These are phyloP conservation scores for Zaprionus obscuricornis DNA, from an alignment of 2,888 invertebrate genomes.

Conservation along the genomic window DNA sequence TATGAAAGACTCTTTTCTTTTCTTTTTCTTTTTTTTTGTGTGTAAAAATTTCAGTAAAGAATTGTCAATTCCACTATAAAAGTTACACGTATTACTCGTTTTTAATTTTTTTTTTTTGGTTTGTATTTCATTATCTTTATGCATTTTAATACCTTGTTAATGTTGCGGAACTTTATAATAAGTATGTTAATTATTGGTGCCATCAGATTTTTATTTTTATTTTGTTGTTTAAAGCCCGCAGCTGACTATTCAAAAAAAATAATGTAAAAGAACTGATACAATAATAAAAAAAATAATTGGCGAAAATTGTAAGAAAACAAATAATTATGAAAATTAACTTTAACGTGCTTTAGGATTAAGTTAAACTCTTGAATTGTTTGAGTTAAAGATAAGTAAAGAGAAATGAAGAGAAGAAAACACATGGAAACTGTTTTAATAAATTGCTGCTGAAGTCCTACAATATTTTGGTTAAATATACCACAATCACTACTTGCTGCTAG, in stretches of 20 bases:
- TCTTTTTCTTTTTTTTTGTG: slow-evolving; percentile 29
- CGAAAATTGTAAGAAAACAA: neutral
- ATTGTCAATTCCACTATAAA: slow-evolving; percentile 67
- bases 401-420: no score
- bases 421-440: slow-evolving; percentile 11
- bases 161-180: slow-evolving; percentile 20
- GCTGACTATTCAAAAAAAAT: neutral
- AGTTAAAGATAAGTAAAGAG: no score
- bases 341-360: no score
- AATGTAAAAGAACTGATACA: neutral
- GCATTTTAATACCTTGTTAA: slow-evolving; percentile 28
- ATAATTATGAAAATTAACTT: neutral
- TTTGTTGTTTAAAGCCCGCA: slow-evolving; percentile 36
- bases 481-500: slow-evolving; percentile 76
- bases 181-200: slow-evolving; percentile 31
- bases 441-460: slow-evolving; percentile 39
- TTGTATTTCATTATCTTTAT: slow-evolving; percentile 17
- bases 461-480: slow-evolving; percentile 68
- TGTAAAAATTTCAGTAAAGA: slow-evolving; percentile 48
- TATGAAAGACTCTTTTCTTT: no score
- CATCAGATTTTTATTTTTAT: no score
- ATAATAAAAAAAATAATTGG: neutral
- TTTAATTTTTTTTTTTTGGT: slow-evolving; percentile 1
- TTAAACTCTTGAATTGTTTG: no score
- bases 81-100: slow-evolving; percentile 24